Percentiles rank a stretch among this genome's conserved stretches.
Conservation (phyloP, 2,888 invertebrate species). For the Cosmorhoe ocellata region DNA sequence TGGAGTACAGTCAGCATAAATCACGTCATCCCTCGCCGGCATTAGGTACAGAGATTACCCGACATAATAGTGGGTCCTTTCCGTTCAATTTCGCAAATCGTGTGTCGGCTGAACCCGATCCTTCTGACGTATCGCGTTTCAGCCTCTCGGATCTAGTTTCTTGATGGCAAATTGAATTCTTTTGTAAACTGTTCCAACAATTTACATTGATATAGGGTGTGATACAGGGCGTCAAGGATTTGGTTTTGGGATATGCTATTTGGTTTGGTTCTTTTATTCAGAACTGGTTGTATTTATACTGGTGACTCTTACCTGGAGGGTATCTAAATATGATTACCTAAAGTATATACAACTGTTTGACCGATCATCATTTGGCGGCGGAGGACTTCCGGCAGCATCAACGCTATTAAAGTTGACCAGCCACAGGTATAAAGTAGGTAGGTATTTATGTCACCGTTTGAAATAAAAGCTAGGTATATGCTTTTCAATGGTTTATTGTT, state of each 20-base stretch:
- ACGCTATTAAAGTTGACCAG: no score
- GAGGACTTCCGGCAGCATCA: no score
- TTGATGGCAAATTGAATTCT: constrained; percentile 61
- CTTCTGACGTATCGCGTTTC: constrained; percentile 57
- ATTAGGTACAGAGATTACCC: constrained; percentile 57
- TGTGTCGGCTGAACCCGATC: constrained; percentile 41
- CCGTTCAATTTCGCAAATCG: constrained; percentile 69
- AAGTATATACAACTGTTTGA: no score
- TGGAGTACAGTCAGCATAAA: constrained; percentile 34
- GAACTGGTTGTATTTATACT: background rate
- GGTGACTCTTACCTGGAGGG: background rate
- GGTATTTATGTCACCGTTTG: no score
- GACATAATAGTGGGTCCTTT: constrained; percentile 58
- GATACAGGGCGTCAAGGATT: constrained; percentile 4
- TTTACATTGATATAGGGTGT: constrained; percentile 30
- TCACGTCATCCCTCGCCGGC: constrained; percentile 40
- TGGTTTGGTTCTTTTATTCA: background rate
- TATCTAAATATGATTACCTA: no score
- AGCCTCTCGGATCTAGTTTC: constrained; percentile 47
- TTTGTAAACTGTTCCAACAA: constrained; percentile 40
- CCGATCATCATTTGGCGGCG: no score
- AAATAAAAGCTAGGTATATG: no score
- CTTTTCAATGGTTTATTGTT: no score
- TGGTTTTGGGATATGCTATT: constrained; percentile 2
- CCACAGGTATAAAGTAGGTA: no score